These are phyloP conservation scores for Rhopalosiphum padi DNA, from an alignment of 1,140 invertebrate species.

Conservation along the genomic window DNA sequence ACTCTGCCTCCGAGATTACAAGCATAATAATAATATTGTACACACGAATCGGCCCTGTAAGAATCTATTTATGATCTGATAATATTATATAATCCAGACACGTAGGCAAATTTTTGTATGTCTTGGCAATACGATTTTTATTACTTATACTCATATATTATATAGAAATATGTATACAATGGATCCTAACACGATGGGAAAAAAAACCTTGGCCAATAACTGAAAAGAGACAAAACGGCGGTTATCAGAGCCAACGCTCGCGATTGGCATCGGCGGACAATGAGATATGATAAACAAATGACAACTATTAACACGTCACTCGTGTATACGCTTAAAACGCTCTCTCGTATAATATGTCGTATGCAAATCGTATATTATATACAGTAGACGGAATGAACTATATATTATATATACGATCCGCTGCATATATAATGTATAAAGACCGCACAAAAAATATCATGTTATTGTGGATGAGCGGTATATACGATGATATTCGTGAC, in stretches of 20 bases:
- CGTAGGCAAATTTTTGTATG: neutral
- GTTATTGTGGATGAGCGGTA: neutral
- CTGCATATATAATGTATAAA: neutral
- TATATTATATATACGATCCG: neutral
- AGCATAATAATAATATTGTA: neutral
- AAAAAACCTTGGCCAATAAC: neutral
- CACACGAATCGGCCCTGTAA: too few relatives aligned
- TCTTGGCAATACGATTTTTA: neutral
- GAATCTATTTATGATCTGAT: neutral
- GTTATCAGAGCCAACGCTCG: neutral
- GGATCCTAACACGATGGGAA: neutral
- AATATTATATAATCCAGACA: neutral
- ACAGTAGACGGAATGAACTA: neutral
- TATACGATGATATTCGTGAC: too few relatives aligned
- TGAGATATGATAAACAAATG: neutral
- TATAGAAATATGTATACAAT: neutral
- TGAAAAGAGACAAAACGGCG: neutral
- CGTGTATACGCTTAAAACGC: neutral
- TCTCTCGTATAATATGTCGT: neutral
- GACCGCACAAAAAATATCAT: neutral
- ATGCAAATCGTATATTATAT: neutral
- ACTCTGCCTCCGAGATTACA: neutral
- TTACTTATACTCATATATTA: neutral
- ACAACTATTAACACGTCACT: neutral
- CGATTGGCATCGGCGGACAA: neutral